These are phyloP conservation scores for Orthonevra nobilis DNA, from an alignment of 2,888 invertebrate genomes.

Conservation along the genomic window DNA sequence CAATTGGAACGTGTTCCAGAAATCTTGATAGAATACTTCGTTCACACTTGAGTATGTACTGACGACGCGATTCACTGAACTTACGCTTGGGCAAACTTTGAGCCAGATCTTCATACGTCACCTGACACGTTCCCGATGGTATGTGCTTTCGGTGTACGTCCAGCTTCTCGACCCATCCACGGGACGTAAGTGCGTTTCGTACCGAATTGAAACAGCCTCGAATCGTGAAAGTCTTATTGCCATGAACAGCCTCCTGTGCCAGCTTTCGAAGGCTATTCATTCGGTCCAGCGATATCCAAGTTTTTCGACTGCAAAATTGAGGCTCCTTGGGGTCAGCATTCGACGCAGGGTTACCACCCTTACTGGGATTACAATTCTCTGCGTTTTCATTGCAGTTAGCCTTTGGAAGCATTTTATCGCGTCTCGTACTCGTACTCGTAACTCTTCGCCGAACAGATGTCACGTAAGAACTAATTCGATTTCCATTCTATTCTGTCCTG, in stretches of 20 bases:
- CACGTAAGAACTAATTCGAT: constrained; percentile 68
- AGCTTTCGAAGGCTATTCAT: constrained; percentile 84
- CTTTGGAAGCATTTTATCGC: constrained; percentile 42
- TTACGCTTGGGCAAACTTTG: constrained; percentile 78
- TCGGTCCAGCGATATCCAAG: constrained; percentile 84
- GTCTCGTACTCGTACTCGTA: not conserved
- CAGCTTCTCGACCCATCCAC: constrained; percentile 85
- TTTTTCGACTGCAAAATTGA: constrained; percentile 74
- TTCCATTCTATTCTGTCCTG: constrained; percentile 57
- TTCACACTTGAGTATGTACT: constrained; percentile 85
- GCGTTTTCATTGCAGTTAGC: constrained; percentile 20
- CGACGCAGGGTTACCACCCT: not conserved
- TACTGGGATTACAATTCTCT: constrained; percentile 15
- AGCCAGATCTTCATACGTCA: constrained; percentile 78
- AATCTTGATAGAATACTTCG: constrained; percentile 87
- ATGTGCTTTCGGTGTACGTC: constrained; percentile 78
- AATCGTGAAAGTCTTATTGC: constrained; percentile 85
- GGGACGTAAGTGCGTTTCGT: constrained; percentile 84
- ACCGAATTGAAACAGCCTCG: constrained; percentile 87
- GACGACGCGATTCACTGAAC: constrained; percentile 80
- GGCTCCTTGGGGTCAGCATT: constrained; percentile 13
- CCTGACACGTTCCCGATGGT: constrained; percentile 74
- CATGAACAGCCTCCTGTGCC: constrained; percentile 85
- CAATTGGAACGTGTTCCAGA: constrained; percentile 89
- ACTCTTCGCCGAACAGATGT: constrained; percentile 60